These are phyloP conservation scores for Hipparchia sbordonii DNA, from an alignment of 2,888 invertebrate species.

Conservation along the genomic window DNA sequence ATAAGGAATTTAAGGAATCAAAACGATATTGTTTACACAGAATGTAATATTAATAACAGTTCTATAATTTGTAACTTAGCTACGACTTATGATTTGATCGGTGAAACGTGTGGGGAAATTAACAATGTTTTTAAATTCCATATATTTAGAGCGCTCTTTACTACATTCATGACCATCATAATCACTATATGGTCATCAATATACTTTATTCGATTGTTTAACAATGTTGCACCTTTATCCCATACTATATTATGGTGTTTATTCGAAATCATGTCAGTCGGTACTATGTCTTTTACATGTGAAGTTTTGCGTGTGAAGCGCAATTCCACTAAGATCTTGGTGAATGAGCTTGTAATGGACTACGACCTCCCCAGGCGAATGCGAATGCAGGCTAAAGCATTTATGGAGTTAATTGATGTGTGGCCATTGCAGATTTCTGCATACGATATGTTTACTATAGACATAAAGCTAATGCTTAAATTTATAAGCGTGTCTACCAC, in stretches of 20 bases:
- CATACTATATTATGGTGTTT: conserved; percentile 43
- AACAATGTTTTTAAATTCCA: conserved; percentile 62
- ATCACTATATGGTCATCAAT: conserved; percentile 60
- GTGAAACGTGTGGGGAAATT: conserved; percentile 52
- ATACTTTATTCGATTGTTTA: conserved; percentile 47
- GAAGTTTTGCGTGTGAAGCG: conserved; percentile 53
- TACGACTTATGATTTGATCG: conserved; percentile 54
- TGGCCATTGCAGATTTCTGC: conserved; percentile 50
- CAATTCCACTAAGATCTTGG: conserved; percentile 54
- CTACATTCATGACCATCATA: conserved; percentile 59
- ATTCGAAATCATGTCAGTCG: conserved; percentile 26
- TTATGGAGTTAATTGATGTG: conserved; percentile 63
- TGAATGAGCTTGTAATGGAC: conserved; percentile 66
- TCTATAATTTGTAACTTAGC: conserved; percentile 58
- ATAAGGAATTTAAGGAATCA: conserved; percentile 35
- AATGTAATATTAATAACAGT: conserved; percentile 44
- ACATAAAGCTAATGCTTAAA: conserved; percentile 63
- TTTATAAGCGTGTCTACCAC: conserved; percentile 68
- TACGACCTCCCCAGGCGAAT: conserved; percentile 58
- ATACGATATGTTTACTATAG: conserved; percentile 66
- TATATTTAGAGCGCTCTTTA: conserved; percentile 60
- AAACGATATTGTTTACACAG: conserved; percentile 46
- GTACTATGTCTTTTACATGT: conserved; percentile 54
- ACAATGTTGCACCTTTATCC: neutral
- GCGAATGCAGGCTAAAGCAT: conserved; percentile 64